phyloP scores from a whole-genome alignment of 1,140 invertebrate genomes.

The Helicorthomorpha holstii region DNA sequence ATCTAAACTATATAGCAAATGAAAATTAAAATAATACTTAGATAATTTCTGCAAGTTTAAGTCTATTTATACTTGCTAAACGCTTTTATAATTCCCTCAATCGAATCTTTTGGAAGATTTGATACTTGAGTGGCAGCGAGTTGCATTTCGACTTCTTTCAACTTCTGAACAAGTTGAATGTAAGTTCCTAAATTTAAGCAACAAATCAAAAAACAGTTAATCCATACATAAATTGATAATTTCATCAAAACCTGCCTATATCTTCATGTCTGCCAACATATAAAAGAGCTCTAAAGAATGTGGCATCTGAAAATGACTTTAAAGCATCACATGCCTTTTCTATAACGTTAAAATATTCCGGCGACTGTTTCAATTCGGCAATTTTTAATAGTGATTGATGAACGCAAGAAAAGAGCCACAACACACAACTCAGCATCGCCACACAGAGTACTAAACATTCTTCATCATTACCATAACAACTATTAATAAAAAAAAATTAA shows the following conservation, averaged over 20 bases:
- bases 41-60: not conserved
- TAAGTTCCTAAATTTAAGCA: conserved; percentile 11
- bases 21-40: not conserved
- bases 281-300: conserved; percentile 25
- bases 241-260: conserved; percentile 12
- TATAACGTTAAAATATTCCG: conserved; percentile 24
- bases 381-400: conserved; percentile 20
- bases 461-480: conserved; percentile 23
- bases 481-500: conserved; percentile 9
- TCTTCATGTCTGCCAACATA: conserved; percentile 29
- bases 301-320: conserved; percentile 21
- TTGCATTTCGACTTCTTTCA: conserved; percentile 13
- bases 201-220: no score
- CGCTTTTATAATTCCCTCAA: conserved; percentile 11
- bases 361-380: conserved; percentile 15
- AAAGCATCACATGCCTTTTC: conserved; percentile 24
- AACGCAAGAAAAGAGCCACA: conserved; percentile 24
- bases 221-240: not conserved
- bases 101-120: conserved; percentile 12
- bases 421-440: conserved; percentile 20
- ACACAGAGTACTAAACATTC: conserved; percentile 22
- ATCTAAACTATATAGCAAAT: conserved; percentile 3
- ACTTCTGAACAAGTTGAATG: conserved; percentile 13
- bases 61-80: conserved; percentile 1
- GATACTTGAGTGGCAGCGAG: conserved; percentile 11